phyloP scores from a whole-genome alignment of 2,113 vertebrate species.

The Chascanopsetta lugubris region DNA sequence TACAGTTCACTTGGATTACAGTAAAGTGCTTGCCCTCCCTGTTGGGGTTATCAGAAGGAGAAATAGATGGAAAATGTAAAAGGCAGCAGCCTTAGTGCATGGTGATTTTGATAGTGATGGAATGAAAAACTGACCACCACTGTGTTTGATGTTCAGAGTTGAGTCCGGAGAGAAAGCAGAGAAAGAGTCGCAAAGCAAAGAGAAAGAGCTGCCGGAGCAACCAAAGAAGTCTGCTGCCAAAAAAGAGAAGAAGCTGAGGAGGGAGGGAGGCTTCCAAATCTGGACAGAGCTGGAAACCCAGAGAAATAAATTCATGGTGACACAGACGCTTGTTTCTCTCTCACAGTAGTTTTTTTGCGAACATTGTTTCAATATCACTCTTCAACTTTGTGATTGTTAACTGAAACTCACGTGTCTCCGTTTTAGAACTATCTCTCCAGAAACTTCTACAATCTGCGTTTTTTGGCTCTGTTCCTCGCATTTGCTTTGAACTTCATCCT shows the following conservation, averaged over 20 bases:
- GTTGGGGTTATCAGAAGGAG: too few species aligned
- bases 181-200: conserved; percentile 66
- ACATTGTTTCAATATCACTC: background rate
- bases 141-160: conserved; percentile 70
- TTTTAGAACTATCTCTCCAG: conserved; percentile 91
- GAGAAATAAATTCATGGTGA: conserved; percentile 90
- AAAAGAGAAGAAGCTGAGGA: conserved; percentile 77
- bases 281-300: conserved; percentile 94
- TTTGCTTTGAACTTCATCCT: conserved; percentile 96
- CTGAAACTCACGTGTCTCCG: conserved; percentile 17
- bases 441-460: conserved; percentile 94
- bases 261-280: conserved; percentile 81
- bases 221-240: conserved; percentile 71
- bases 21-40: background rate
- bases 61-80: too few species aligned
- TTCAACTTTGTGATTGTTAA: background rate
- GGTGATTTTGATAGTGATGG: background rate
- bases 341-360: background rate
- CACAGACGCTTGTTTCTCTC: background rate
- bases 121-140: background rate
- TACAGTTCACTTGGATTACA: too few species aligned
- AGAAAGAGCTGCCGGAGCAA: conserved; percentile 36
- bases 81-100: too few species aligned
- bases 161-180: conserved; percentile 88
- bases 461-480: conserved; percentile 90